Base-by-base conservation (phyloP, 2,113 vertebrate species). In the Ptilonorhynchus violaceus region DNA sequence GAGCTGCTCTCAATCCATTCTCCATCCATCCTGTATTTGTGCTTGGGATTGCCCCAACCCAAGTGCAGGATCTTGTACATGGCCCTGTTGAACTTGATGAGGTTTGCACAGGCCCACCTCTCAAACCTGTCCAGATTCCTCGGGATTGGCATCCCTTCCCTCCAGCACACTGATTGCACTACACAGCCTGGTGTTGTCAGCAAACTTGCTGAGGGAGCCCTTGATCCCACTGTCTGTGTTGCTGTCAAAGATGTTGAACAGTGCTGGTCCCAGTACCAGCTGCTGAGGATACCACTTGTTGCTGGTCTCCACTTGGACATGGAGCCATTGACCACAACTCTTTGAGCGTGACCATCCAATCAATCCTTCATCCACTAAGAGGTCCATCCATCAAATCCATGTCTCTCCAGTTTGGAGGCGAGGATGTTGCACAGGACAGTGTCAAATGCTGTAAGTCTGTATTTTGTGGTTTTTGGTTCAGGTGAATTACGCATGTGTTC, bases 181-280 rank as follows among this genome's bases (percentile, higher is more conserved):
- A 8, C 55, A 39, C 39, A 47, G n/a, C 19, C n/a, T 62, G n/a
- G 19, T 39, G 73, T 42, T 33, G 53, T 28, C 46, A 30, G 35
- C 42, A 75, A 25, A 15, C n/a, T 44, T 44, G 21, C 37, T 0
- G 0, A 62, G 28, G 39, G 23, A 87, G 18, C 46, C 15, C 55
- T 77, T 2, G 0, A 27, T 69, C 39, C 46, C 33, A 11, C 74
- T 24, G 12, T 37, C 18, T 2, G 0, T 30, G 47, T 42, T 50
- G 19, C 49, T n/a, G 23, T 15, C 84, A 46, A 19, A 69, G 64
- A 20, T 53, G 27, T 62, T 55, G 13, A 52, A n/a, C 55, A 28
- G 19, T 28, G 39, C n/a, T 39, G n/a, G 7, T 53, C n/a, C 39
- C 23, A 28, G 15, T 33, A 20, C 27, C 1, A 1, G 33, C 18